Evolutionary conservation across 2,888 invertebrate genomes (phyloP).

Genomic region (Cheiracanthium punctorium): DNA sequence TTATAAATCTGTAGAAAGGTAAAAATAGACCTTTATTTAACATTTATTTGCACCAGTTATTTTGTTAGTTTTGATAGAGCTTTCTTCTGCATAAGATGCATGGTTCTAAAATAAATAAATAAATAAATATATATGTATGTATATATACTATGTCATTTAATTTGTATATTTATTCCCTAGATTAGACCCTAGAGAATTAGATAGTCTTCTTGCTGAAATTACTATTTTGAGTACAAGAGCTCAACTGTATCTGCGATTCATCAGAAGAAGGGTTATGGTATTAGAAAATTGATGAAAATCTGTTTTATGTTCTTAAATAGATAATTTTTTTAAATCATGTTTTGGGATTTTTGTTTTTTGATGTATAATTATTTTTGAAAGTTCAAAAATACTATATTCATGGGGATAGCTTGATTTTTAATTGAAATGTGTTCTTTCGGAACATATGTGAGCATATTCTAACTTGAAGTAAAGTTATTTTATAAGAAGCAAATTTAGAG

Average conservation of each 20-base stretch:
- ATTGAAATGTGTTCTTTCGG: too few species aligned
- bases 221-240: slow-evolving; percentile 92
- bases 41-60: neutral
- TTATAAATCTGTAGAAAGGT: slow-evolving; percentile 54
- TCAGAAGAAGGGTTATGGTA: slow-evolving; percentile 76
- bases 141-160: neutral
- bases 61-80: neutral
- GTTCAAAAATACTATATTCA: too few species aligned
- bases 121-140: neutral
- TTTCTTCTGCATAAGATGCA: neutral
- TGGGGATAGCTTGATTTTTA: too few species aligned
- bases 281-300: slow-evolving; percentile 17
- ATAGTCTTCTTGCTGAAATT: slow-evolving; percentile 91
- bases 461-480: too few species aligned
- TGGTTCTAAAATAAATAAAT: neutral
- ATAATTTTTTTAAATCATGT: too few species aligned
- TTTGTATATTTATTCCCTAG: slow-evolving; percentile 17
- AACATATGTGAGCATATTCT: too few species aligned
- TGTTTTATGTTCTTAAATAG: too few species aligned
- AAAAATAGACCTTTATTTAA: neutral
- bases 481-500: too few species aligned
- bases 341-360: too few species aligned
- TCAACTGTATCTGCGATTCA: slow-evolving; percentile 92
- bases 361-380: too few species aligned
- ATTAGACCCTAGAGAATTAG: slow-evolving; percentile 87